phyloP scores from a whole-genome alignment of 2,113 vertebrate species.

The Ophiodon elongatus region DNA sequence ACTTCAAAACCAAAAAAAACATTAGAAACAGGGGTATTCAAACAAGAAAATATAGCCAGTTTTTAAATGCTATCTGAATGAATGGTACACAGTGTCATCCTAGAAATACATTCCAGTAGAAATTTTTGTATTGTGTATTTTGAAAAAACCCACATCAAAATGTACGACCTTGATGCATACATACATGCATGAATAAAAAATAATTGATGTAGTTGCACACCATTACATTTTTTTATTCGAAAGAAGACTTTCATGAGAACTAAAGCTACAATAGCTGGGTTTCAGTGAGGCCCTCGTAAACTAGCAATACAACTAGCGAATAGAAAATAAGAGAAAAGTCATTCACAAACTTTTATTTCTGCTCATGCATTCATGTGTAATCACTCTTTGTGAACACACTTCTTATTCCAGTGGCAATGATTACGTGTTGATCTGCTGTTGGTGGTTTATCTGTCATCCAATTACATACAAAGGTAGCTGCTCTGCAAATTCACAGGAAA shows the following conservation, averaged over 20 bases:
- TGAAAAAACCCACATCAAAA: not conserved
- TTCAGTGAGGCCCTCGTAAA: not conserved
- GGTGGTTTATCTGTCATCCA: not conserved
- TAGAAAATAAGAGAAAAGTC: not conserved
- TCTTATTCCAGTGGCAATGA: not conserved
- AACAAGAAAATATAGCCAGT: not conserved
- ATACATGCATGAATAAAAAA: conserved; percentile 9
- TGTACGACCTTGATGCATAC: not conserved
- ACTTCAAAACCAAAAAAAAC: not conserved
- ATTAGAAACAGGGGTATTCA: not conserved
- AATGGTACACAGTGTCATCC: too few species aligned
- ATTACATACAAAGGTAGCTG: conserved; percentile 8
- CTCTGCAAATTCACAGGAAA: conserved; percentile 11
- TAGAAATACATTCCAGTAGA: not conserved
- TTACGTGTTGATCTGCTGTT: not conserved
- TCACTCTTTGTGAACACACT: not conserved
- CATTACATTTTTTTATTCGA: not conserved
- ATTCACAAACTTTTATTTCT: conserved; percentile 4
- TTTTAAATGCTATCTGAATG: not conserved
- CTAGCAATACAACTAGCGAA: not conserved
- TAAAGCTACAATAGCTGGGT: not conserved
- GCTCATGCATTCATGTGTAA: not conserved
- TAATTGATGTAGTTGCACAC: conserved; percentile 7
- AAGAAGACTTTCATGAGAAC: conserved; percentile 12
- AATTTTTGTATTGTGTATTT: conserved; percentile 5